Evolutionary conservation across 2,113 vertebrate genomes (phyloP), one percentile per base, ranked within the genome.

Genomic region (Cochlearius cochlearius): DNA sequence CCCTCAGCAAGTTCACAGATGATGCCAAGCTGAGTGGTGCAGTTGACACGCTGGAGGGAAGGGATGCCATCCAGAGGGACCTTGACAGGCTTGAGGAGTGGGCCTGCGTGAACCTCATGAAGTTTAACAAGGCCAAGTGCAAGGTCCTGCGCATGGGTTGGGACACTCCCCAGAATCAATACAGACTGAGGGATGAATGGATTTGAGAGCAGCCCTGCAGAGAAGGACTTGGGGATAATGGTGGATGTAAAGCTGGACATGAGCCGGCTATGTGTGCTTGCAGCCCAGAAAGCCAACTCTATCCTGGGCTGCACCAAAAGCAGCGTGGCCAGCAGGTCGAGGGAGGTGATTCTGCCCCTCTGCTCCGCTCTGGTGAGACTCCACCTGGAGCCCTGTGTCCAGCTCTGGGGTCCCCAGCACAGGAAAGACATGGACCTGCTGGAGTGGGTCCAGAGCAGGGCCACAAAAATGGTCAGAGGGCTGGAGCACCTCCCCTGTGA

Each of bases 221-320:
- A 64, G 58, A 43, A 49, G 30, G 52, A 13, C 7, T 25, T 39
- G 26, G 23, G 47, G 6, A 0, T 75, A 13, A 17, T 62, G 34
- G 7, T 19, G 21, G 15, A 1, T 38, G 45, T 53, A 63, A 30
- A 59, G 1, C 15, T 43, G 18, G 10, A 15, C 7, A 3, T 22
- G 64, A 62, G 2, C 23, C 0, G 3, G 16, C 14, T 20, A 3
- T 7, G 17, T 16, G 43, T 0, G 0, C 41, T 77, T 0, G 0
- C 26, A 78, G 75, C 30, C 56, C 66, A 67, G 47, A 88, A 29
- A 10, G 83, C 36, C 64, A 73, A 2, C 22, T 0, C 0, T 43
- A 16, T 36, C 38, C 32, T 66, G 52, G 30, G 38, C 52, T 49
- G 17, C 66, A 36, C 36, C 30, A 26, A 12, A 49, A 91, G 12